Base-by-base conservation (phyloP, 2,888 invertebrate genomes). In the Cyclophora punctaria region DNA sequence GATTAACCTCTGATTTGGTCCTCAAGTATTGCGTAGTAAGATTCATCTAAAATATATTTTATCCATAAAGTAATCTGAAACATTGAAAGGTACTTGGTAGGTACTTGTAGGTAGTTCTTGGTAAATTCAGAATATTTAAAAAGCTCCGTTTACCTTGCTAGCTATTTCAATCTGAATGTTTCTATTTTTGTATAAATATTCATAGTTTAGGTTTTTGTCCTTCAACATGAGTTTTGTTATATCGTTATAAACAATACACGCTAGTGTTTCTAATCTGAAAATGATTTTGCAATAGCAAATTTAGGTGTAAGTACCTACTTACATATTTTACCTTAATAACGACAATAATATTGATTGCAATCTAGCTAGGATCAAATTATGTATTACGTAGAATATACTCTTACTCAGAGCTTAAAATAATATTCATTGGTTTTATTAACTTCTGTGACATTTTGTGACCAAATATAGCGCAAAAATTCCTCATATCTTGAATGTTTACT, bases 31-130 rank as follows among this genome's bases (percentile, higher is more conserved):
- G 70, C 81, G 34, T 65, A 58, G 4, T 66, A 55, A 3, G 78
- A 56, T 44, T 84, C 80, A 42, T 78, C 71, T 6, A 88, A 60
- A 51, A 87, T 71, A 44, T 61, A 63, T 44, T 67, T 58, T 46
- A 85, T 76, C 87, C 87, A 88, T 45, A 78, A 49, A 48, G 85
- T 69, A 43, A 86, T 62, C 86, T 84, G 49, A 42, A 58, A 53
- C 49, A 45, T 20, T 20, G 20, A 20, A 20, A 20, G 20, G 20
- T 20, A 20, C 20, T 20, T 20, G 20, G 20, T 20, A 20, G 20
- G 20, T 20, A 40, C 37, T n/a, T 7, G 33, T 41, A 3, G 45
- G 48, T 7, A 7, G 50, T 2, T 37, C 45, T 48, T 34, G 20
- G 20, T 20, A 20, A 20, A 20, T 20, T 20, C 20, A 20, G 3